Evolutionary conservation across 2,797 vertebrate species (phyloP), one percentile per base, ranked within the genome.

Genomic region (Lacerta agilis): DNA sequence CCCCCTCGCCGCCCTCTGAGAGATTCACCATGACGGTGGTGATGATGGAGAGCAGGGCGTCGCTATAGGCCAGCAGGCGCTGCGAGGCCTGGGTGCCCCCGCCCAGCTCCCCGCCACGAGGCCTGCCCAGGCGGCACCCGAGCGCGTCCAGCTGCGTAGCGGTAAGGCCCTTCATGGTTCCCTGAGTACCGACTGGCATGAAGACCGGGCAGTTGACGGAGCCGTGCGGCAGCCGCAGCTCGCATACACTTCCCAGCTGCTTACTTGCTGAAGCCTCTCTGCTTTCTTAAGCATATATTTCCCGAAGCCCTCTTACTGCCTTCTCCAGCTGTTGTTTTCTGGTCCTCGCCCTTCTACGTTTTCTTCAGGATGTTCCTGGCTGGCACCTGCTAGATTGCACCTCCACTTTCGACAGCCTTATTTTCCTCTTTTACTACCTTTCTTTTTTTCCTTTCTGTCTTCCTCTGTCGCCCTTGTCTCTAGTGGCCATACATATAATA

Each of bases 1-100:
- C 6, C 18, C 45, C 49, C 29, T 43, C 41, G 41, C 41, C 41
- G 41, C 41, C 41, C 41, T 43, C 41, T 43, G 41, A 55, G 49
- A 15, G 86, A 90, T 97, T 94, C 92, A 99, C 98, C 98, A 99
- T 99, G 91, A 99, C 98, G 0, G 98, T 99, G 92, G 98, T 98
- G 43, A 99, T 98, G 95, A 99, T 98, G 93, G 98, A 98, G 83
- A 98, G 97, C 85, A 99, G 97, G 0, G 98, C 98, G 0, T 99
- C 98, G 33, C 98, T 99, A 96, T 98, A 99, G 78, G 97, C 98
- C 91, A 98, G 97, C 89, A 99, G 97, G 58, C 98, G 96, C 85
- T 98, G 98, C 7, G 98, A 98, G 45, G 97, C 97, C 96, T 98
- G 98, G 2, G 95, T 97, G 89, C 97, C 94, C 64, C 97, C 80